Base-by-base conservation (phyloP, 1,140 invertebrate genomes). In the Dufourea novaeangliae region DNA sequence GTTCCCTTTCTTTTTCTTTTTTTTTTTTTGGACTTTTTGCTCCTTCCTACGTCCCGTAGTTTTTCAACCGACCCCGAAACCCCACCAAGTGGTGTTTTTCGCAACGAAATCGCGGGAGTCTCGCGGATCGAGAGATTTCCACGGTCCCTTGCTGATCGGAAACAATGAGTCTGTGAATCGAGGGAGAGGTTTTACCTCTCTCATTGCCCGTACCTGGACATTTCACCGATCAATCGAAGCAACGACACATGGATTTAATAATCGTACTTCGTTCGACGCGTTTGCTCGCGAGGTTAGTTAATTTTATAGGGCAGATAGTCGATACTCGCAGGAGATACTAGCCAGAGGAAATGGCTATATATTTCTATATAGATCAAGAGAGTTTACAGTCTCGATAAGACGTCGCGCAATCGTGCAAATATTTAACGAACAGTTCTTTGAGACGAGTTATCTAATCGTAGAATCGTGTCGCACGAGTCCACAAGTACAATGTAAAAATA, bases 371-470 rank as follows among this genome's bases (percentile, higher is more conserved):
- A 37, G 8, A 37, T 37, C n/a, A 37, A 37, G 3, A 37, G 34
- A 37, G 2, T 22, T 1, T 37, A 0, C 41, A 12, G 5, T 22
- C 11, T 22, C 8, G 71, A 64, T 73, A 73, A 73, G 12, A 64
- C 20, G 22, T n/a, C 0, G 1, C 22, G 20, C 17, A 32, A 63
- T 32, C 22, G 20, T 22, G 14, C 32, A 74, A 74, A 74, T 25
- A 54, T 63, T 14, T 1, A 12, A 4, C 14, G 6, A 12, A 6
- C 20, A 10, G 1, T 17, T 14, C 34, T n/a, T n/a, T 22, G 17
- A 73, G 22, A 17, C n/a, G 22, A 50, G 27, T 41, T 54, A 66
- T 74, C 71, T 74, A 74, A 74, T 74, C 62, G 20, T 1, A 0
- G 17, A 52, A 73, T 73, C 59, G 25, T 2, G 5, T 3, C 20